Base-by-base conservation (phyloP, 2,888 invertebrate genomes). In the Buathra laborator region DNA sequence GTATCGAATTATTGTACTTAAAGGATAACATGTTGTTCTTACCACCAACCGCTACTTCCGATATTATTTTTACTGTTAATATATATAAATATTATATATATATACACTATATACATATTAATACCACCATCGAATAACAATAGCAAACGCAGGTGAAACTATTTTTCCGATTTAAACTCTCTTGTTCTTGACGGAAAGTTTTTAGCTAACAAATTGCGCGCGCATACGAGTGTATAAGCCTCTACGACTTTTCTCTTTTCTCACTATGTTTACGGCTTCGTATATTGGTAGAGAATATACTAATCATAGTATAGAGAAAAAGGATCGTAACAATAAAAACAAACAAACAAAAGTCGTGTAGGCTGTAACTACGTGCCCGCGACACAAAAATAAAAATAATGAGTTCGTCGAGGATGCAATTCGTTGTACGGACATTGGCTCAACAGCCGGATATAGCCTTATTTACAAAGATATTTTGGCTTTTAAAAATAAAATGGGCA, bases 401-500 rank as follows among this genome's bases (percentile, higher is more conserved):
- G 24, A 74, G 74, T 74, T 74, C 74, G 62, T 46, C 74, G 74
- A 62, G 29, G 46, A 62, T 29, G 16, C 59, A 62, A 74, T 74
- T 62, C 46, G 74, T 62, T 74, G 56, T 62, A 74, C 62, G 59
- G 59, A 74, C 74, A 16, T 48, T n/a, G 74, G 64, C 48, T 64
- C 75, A 75, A 64, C 37, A 29, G 64, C 66, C 67, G 62, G 46
- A 74, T 66, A 76, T 81, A 81, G 53, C 56, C 74, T 72, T 76
- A 68, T 75, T 68, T 59, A 76, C 48, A 75, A 68, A 70, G 51
- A 71, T 71, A 81, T 67, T 81, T 67, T 81, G 75, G 75, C 74
- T 76, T 76, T 81, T 76, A 74, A 76, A 76, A 81, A 81, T 81
- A 81, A 70, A 81, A 81, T 76, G 62, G 53, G 62, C 62, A 70